These are phyloP conservation scores for Molanna angustata DNA, from an alignment of 2,888 invertebrate species.

Conservation along the genomic window DNA sequence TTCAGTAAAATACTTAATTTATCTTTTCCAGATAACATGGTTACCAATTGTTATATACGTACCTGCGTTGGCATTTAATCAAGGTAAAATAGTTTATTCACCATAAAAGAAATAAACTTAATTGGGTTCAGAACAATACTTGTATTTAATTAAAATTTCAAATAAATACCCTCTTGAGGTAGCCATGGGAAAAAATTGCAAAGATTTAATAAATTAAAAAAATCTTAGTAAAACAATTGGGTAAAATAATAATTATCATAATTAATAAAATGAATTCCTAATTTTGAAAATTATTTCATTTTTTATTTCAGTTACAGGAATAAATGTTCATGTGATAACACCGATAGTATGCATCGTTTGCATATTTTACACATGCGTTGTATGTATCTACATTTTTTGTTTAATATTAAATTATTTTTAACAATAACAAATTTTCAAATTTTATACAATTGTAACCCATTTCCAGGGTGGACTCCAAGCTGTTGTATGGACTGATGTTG, in stretches of 20 bases:
- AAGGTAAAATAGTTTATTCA: conserved; percentile 46
- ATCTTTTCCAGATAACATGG: conserved; percentile 59
- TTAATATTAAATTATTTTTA: conserved; percentile 1
- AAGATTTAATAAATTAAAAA: too few species aligned
- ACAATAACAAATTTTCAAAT: not conserved
- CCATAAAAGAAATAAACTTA: not conserved
- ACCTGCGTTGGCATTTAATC: conserved; percentile 70
- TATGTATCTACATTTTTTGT: too few species aligned
- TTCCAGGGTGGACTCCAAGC: conserved; percentile 63
- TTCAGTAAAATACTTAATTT: too few species aligned
- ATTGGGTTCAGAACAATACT: not conserved
- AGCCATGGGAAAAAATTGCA: too few species aligned
- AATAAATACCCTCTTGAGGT: too few species aligned
- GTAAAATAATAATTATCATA: not conserved
- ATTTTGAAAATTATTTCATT: not conserved
- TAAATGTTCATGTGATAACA: conserved; percentile 70
- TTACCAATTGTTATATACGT: conserved; percentile 71
- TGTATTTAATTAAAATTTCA: too few species aligned
- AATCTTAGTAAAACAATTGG: too few species aligned
- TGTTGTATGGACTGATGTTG: conserved; percentile 72
- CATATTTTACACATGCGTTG: conserved; percentile 76
- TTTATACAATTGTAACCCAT: not conserved
- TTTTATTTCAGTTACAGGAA: conserved; percentile 64
- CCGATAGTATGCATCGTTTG: conserved; percentile 73
- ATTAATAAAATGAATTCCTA: too few species aligned